Conservation (phyloP, 2,113 vertebrate genomes). For the Galeopterus variegatus region DNA sequence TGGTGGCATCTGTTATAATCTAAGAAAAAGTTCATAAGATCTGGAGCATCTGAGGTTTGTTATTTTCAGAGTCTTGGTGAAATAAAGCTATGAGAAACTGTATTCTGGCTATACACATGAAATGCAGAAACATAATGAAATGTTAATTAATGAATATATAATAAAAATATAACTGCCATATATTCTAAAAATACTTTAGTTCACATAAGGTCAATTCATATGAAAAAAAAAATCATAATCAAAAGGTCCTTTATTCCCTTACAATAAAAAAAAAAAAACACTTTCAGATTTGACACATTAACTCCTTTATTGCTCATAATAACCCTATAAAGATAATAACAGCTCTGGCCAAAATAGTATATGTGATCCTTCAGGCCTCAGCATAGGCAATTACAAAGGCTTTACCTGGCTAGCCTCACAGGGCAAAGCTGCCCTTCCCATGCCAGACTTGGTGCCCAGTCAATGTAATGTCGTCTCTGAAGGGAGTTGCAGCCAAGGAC, state of each 20-base stretch:
- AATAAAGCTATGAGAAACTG: not conserved
- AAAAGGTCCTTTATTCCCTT: not conserved
- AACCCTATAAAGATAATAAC: not conserved
- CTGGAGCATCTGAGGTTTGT: not conserved
- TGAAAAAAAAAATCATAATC: conserved; percentile 15
- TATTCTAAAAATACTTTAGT: not conserved
- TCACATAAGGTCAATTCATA: not conserved
- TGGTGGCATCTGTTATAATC: not conserved
- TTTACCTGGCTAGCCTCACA: not conserved
- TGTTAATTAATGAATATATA: not conserved
- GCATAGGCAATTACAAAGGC: not conserved
- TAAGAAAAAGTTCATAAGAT: not conserved
- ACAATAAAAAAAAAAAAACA: not conserved
- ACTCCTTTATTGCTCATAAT: not conserved
- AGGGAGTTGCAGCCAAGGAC: not conserved
- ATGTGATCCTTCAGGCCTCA: not conserved
- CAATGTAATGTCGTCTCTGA: not conserved
- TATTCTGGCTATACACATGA: not conserved
- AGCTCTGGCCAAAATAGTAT: not conserved
- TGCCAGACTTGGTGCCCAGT: not conserved
- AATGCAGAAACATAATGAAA: not conserved
- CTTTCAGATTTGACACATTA: not conserved
- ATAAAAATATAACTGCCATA: not conserved
- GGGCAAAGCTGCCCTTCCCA: not conserved
- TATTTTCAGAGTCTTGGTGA: not conserved